These are phyloP conservation scores for Hypotaenidia okinawae DNA, from an alignment of 2,797 vertebrate genomes.

Conservation along the genomic window DNA sequence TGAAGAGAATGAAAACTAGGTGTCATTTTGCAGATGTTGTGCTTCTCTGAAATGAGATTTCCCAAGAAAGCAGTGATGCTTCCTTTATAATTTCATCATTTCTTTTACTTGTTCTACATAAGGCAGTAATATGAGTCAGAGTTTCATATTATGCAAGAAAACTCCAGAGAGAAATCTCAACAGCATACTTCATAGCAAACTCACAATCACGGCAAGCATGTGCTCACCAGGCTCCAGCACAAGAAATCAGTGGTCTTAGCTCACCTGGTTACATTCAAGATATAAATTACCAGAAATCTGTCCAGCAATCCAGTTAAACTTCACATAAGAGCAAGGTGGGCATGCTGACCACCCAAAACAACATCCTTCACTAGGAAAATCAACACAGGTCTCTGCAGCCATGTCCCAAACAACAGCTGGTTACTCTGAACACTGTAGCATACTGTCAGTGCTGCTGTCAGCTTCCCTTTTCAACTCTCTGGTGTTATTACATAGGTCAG, in stretches of 20 bases:
- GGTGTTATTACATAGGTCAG: background rate
- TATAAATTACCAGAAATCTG: background rate
- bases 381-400: background rate
- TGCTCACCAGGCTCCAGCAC: background rate
- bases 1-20: background rate
- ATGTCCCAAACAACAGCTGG: background rate
- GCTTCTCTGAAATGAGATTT: background rate
- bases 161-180: background rate
- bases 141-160: background rate
- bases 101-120: background rate
- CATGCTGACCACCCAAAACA: background rate
- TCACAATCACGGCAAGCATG: background rate
- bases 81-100: background rate
- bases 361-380: background rate
- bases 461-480: background rate
- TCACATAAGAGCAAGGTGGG: background rate
- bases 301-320: background rate
- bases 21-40: background rate
- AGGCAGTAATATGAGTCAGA: constrained; percentile 17
- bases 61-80: background rate
- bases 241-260: background rate
- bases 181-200: background rate
- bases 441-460: background rate
- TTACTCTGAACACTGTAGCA: background rate
- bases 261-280: background rate